Evolutionary conservation across 2,888 invertebrate genomes (phyloP), one percentile per base, ranked within the genome.

Genomic region (Stictocephala bisonia): DNA sequence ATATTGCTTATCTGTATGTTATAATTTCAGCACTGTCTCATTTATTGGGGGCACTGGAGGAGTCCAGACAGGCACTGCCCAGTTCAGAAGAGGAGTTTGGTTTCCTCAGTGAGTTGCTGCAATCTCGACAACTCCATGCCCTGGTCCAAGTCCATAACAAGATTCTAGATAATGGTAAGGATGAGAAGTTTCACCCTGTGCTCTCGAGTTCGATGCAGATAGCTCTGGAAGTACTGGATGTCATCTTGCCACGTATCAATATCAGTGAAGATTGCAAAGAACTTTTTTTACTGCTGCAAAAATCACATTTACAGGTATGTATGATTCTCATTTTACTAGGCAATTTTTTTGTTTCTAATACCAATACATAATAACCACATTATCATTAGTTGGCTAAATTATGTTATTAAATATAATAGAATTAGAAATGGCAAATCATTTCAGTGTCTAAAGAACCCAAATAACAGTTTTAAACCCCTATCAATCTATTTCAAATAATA

Each of bases 121-220:
- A 93, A 83, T 95, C 94, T 4, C 93, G 92, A 84, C 94, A 95
- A 83, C 88, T 96, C 0, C 93, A 95, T 85, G 95, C 96, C 31
- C 86, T 96, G 79, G 94, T 96, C 27, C 93, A 94, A 85, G 95
- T 95, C 74, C 95, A 96, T 84, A 95, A 95, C 83, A 94, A 93
- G 85, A 94, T 95, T 80, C 88, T 92, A 74, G 92, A 90, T 80
- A 93, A 93, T 85, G 91, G 92, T 70, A 91, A 92, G 81, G 93
- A 94, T 86, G 94, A 94, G 80, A 91, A 92, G 80, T 90, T 94
- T 82, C 93, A 91, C 81, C 95, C 95, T 0, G 87, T 94, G 60
- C 86, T 95, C 6, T 95, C 95, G 15, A 94, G 94, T 83, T 91
- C 94, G 3, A 92, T 94, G 89, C 91, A 93, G 85, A 86, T 87